phyloP scores from a whole-genome alignment of 2,888 invertebrate species.

The Caenorhabditis imperialis region DNA sequence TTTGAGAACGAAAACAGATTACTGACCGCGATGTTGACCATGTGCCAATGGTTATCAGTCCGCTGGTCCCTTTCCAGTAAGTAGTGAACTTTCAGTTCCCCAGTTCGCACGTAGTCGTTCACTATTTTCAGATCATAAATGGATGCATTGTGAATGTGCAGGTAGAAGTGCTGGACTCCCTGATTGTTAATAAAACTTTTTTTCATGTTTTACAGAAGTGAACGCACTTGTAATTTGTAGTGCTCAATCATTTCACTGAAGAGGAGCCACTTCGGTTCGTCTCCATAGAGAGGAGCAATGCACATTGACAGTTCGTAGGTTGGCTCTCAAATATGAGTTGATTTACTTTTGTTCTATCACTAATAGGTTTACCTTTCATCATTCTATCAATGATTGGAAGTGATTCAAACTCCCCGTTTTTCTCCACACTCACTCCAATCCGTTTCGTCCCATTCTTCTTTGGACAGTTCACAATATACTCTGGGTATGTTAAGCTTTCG shows the following conservation, averaged over 20 bases:
- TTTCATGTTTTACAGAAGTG: no score
- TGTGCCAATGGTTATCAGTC: constrained; percentile 18
- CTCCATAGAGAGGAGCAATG: constrained; percentile 27
- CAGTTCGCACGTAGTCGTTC: constrained; percentile 42
- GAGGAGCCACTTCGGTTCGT: constrained; percentile 38
- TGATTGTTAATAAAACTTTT: no score
- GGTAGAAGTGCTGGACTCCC: constrained; percentile 42
- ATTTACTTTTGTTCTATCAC: no score
- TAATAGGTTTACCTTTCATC: no score
- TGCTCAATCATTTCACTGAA: constrained; percentile 40
- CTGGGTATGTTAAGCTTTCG: constrained; percentile 28
- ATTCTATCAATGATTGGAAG: constrained; percentile 21
- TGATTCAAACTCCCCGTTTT: constrained; percentile 5
- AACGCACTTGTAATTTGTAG: constrained; percentile 44
- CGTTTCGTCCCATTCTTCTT: constrained; percentile 22
- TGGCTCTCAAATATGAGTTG: no score
- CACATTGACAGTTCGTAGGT: constrained; percentile 41
- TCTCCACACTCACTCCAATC: constrained; percentile 29
- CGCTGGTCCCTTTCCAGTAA: constrained; percentile 16
- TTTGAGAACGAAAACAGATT: no score
- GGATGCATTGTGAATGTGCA: constrained; percentile 14
- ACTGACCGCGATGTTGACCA: constrained; percentile 4
- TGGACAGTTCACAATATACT: constrained; percentile 29
- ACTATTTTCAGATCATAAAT: constrained; percentile 18
- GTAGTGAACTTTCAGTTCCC: constrained; percentile 32